Evolutionary conservation across 2,888 invertebrate genomes (phyloP), one percentile per base, ranked within the genome.

Genomic region (Calliopum simillimum): DNA sequence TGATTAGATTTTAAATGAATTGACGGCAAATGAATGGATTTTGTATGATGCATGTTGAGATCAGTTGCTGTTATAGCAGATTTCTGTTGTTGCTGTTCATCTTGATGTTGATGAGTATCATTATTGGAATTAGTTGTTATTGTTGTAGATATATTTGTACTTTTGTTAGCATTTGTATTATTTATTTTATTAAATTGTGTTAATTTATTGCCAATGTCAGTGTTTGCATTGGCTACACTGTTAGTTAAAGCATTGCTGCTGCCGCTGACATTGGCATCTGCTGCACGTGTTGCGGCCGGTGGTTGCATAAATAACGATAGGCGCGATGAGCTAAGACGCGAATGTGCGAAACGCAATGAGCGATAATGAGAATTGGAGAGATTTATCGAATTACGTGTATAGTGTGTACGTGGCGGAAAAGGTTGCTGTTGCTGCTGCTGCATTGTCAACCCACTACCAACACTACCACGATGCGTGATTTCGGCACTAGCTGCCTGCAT

Each of bases 301-400:
- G 82, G 73, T 72, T 84, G 85, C 80, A 82, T 79, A 55, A 85
- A 84, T 69, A 84, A 74, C 71, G 85, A 85, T 58, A 85, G 78
- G 19, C 85, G 80, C 70, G 84, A 85, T 21, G 84, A 84, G 68
- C 84, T 85, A 53, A 85, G 77, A 49, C 85, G 83, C 65, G 85
- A 85, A 70, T 85, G 83, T 41, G 84, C 81, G 70, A 86, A 85
- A 72, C 86, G 80, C 72, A 85, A 78, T 68, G 85, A 86, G 68
- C 85, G 84, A 77, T 85, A 86, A 76, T 83, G 82, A 65, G 85
- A 84, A 74, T 84, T 86, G 59, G 84, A 81, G 72, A 84, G 79
- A 74, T 86, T 85, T 14, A 84, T 82, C 12, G 85, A 85, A 74
- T 85, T 85, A 65, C 86, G 81, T 21, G 84, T 82, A 66, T 84